phyloP scores from a whole-genome alignment of 2,888 invertebrate species.

The Meganola albula region DNA sequence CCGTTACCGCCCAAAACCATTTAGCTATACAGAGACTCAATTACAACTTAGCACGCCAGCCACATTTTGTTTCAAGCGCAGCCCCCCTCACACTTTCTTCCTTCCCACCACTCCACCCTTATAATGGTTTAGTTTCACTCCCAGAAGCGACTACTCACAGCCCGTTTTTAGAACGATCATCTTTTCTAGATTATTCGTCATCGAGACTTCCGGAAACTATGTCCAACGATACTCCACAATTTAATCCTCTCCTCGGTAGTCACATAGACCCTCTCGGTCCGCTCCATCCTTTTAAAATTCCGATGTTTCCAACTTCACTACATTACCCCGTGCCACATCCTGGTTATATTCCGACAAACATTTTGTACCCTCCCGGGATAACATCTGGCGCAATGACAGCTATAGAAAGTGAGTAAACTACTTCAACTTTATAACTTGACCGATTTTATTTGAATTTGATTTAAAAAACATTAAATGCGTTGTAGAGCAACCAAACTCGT shows the following conservation, averaged over 20 bases:
- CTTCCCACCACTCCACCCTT: slow-evolving; percentile 46
- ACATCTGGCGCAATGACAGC: slow-evolving; percentile 42
- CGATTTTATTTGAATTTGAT: too few species aligned
- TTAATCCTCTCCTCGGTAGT: slow-evolving; percentile 39
- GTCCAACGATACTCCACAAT: slow-evolving; percentile 35
- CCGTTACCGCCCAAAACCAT: slow-evolving; percentile 46
- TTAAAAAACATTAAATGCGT: slow-evolving; percentile 5
- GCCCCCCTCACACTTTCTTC: slow-evolving; percentile 41
- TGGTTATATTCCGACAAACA: slow-evolving; percentile 64
- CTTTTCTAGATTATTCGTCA: slow-evolving; percentile 48
- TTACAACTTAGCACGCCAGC: slow-evolving; percentile 58
- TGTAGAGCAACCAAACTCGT: slow-evolving; percentile 51
- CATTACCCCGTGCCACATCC: slow-evolving; percentile 57
- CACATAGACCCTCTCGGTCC: slow-evolving; percentile 40
- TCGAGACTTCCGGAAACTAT: slow-evolving; percentile 42
- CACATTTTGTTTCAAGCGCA: slow-evolving; percentile 40
- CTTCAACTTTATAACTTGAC: too few species aligned
- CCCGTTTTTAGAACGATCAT: slow-evolving; percentile 43
- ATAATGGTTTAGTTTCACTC: slow-evolving; percentile 37
- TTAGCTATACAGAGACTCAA: slow-evolving; percentile 70
- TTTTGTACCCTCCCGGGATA: slow-evolving; percentile 59
- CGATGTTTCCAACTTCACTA: slow-evolving; percentile 52
- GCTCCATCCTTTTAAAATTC: slow-evolving; percentile 57
- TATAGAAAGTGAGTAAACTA: slow-evolving; percentile 41
- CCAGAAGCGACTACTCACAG: slow-evolving; percentile 37